Evolutionary conservation across 37 sponge, comb jelly and placozoan species (phyloP), one percentile per base, ranked within the genome.

Genomic region (Bolinopsis microptera): DNA sequence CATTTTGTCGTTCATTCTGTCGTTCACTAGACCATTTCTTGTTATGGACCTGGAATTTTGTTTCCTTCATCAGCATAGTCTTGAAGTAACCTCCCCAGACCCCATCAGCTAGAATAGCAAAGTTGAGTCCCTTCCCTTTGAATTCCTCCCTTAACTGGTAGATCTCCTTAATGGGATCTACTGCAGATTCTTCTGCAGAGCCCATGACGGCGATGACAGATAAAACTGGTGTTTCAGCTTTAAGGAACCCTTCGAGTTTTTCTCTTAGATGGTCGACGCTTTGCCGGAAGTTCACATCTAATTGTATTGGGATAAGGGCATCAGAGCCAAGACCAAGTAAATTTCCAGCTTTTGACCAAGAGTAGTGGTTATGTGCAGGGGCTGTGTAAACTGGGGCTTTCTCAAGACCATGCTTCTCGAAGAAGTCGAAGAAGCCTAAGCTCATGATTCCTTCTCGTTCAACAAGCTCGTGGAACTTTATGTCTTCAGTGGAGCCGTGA

Each of bases 31-130:
- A n/a, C n/a, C n/a, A n/a, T n/a, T n/a, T n/a, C n/a, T n/a, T n/a
- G n/a, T n/a, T n/a, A n/a, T n/a, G n/a, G n/a, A n/a, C n/a, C n/a
- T n/a, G n/a, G n/a, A n/a, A n/a, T n/a, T 18, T 13, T 18, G 61
- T 5, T 92, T 3, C 68, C 5, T 18, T 69, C 24, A 67, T 40
- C 2, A 92, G 26, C 48, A 92, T 92, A 16, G 92, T 39, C 92
- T 67, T 92, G 68, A 92, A 40, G 31, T 92, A 92, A 9, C 92
- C 92, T 2, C 92, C 92, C 92, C 92, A 92, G 3, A 69, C 92
- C 2, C 31, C 92, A 61, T 92, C 92, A 21, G 68, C 67, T 23
- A 61, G 69, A 25, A 92, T 22, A 38, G 68, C 35, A 38, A 61
- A 92, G 92, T 92, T 92, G 39, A 92, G 41, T 27, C 68, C 92